Evolutionary conservation across 1,140 invertebrate species (phyloP).

Genomic region (Cydia amplana): DNA sequence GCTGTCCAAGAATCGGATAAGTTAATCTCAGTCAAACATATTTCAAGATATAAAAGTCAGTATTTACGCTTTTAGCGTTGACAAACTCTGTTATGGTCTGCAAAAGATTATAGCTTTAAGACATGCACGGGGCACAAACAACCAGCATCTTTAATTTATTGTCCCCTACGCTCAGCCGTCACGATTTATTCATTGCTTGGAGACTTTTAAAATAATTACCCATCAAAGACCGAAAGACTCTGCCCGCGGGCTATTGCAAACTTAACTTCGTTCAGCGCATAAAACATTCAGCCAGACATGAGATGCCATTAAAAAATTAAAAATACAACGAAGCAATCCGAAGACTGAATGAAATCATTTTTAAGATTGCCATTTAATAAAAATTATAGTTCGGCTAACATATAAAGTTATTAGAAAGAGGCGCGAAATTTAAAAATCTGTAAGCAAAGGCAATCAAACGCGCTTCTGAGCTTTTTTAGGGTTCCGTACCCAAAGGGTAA

Average conservation of each 20-base stretch:
- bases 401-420: not conserved
- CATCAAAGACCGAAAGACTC: constrained; percentile 26
- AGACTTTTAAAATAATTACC: constrained; percentile 37
- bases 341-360: constrained; percentile 13
- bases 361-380: not conserved
- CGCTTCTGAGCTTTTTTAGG: too few species aligned
- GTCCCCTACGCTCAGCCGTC: constrained; percentile 29
- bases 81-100: not conserved
- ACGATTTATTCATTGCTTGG: constrained; percentile 29
- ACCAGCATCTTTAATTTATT: constrained; percentile 27
- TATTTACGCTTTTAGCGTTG: constrained; percentile 21
- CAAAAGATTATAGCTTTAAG: constrained; percentile 26
- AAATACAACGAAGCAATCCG: constrained; percentile 17
- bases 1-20: not conserved
- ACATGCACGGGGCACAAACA: constrained; percentile 23
- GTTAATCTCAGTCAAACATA: constrained; percentile 6
- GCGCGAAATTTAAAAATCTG: not conserved
- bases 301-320: constrained; percentile 32
- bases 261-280: constrained; percentile 26
- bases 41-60: constrained; percentile 25
- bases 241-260: constrained; percentile 24
- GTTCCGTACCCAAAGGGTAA: too few species aligned
- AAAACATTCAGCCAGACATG: constrained; percentile 34
- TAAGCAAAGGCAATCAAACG: too few species aligned
- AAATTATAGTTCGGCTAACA: not conserved